Evolutionary conservation across 2,888 invertebrate genomes (phyloP).

Genomic region (Lepidocyrtinus sp.): DNA sequence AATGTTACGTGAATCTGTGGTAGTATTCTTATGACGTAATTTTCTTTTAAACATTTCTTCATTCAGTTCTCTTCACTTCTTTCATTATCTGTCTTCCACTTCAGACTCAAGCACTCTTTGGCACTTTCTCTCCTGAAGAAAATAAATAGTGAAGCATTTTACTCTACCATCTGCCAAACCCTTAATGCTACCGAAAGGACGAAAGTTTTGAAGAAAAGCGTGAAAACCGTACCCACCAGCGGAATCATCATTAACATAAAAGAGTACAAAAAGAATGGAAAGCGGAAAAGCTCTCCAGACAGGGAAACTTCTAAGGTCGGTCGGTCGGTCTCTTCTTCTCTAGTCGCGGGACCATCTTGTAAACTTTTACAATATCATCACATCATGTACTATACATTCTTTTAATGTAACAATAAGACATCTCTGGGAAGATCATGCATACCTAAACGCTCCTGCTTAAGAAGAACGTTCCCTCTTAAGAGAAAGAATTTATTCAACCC

Average conservation of each 20-base stretch:
- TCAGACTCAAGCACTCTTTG: constrained; percentile 25
- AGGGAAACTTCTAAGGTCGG: background rate
- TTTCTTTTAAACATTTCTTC: no score
- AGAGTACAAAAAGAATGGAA: background rate
- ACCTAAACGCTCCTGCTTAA: background rate
- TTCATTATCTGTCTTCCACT: no score
- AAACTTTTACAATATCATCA: constrained; percentile 6
- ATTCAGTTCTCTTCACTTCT: constrained; percentile 31
- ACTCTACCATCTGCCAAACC: background rate
- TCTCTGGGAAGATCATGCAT: background rate
- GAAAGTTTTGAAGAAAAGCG: constrained; percentile 4
- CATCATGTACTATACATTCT: constrained; percentile 7
- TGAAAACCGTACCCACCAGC: background rate
- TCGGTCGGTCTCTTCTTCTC: constrained; percentile 19
- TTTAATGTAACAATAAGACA: constrained; percentile 2
- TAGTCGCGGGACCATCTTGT: constrained; percentile 23
- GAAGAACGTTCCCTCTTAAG: no score
- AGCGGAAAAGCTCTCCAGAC: constrained; percentile 25
- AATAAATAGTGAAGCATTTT: no score
- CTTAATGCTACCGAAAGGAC: background rate
- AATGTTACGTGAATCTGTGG: no score
- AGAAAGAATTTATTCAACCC: constrained; percentile 7
- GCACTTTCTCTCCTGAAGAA: background rate
- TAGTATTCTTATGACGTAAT: no score
- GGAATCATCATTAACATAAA: constrained; percentile 16